Percentiles rank a stretch among this genome's conserved stretches.
These are phyloP conservation scores for Andrena minutula DNA, from an alignment of 2,888 invertebrate species.

Conservation along the genomic window DNA sequence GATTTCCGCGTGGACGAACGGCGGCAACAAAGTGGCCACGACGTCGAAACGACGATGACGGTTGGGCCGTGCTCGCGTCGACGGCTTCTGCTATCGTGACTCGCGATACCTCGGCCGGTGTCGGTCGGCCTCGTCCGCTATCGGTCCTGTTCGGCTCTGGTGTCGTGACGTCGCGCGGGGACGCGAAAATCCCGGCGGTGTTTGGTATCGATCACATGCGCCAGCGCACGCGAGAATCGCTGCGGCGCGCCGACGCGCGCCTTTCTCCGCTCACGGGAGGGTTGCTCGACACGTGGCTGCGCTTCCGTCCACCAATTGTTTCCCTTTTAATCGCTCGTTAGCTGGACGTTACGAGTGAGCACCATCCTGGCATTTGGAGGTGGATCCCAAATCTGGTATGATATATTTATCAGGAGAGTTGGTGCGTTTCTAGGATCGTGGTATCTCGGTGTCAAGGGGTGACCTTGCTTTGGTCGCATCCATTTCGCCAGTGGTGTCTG, in stretches of 20 bases:
- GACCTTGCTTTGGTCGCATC: slow-evolving; percentile 42
- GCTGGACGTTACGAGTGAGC: neutral
- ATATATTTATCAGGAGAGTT: neutral
- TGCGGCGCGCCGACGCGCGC: slow-evolving; percentile 80
- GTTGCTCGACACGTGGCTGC: slow-evolving; percentile 79
- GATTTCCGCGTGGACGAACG: slow-evolving; percentile 67
- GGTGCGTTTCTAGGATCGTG: neutral
- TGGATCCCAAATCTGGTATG: neutral
- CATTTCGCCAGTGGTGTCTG: slow-evolving; percentile 1
- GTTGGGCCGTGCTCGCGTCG: slow-evolving; percentile 76
- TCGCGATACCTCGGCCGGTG: slow-evolving; percentile 71
- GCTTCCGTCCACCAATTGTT: slow-evolving; percentile 21
- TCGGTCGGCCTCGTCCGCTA: slow-evolving; percentile 69
- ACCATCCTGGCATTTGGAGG: neutral
- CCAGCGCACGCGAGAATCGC: slow-evolving; percentile 87
- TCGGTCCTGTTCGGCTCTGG: slow-evolving; percentile 71
- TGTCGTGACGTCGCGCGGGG: slow-evolving; percentile 74
- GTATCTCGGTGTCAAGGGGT: slow-evolving; percentile 32
- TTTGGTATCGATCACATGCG: slow-evolving; percentile 83
- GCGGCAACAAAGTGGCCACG: slow-evolving; percentile 70
- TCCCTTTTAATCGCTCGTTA: slow-evolving; percentile 3
- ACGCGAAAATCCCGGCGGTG: slow-evolving; percentile 70
- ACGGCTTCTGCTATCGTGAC: slow-evolving; percentile 73
- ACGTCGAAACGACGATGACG: slow-evolving; percentile 80
- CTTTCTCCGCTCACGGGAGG: slow-evolving; percentile 77